Percentiles rank a stretch among this genome's conserved stretches.
Conservation (phyloP, 2,797 vertebrate species). For the Rhinichthys osculus region DNA sequence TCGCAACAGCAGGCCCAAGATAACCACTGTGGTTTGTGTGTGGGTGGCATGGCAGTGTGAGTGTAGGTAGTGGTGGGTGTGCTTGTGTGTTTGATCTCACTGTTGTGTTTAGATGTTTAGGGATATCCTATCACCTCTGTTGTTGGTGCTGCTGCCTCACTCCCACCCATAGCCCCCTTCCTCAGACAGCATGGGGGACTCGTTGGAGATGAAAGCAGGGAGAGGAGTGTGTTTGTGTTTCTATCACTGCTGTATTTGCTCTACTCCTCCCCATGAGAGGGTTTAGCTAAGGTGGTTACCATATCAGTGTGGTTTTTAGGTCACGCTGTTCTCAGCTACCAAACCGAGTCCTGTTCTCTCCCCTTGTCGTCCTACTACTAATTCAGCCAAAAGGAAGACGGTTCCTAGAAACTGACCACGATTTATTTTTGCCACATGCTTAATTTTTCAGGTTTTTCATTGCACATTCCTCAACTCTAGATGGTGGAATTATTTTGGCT, state of each 20-base stretch:
- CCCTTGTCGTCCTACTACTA: neutral
- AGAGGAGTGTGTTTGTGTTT: constrained; percentile 80
- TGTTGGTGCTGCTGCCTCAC: constrained; percentile 76
- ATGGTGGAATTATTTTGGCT: constrained; percentile 42
- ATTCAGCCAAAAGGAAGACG: neutral
- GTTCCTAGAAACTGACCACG: neutral
- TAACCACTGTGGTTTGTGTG: constrained; percentile 75
- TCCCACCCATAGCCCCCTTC: constrained; percentile 39
- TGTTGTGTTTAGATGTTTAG: constrained; percentile 85
- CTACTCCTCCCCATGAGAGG: constrained; percentile 69
- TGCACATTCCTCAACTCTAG: neutral
- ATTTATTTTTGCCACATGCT: constrained; percentile 2
- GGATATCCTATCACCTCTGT: constrained; percentile 85
- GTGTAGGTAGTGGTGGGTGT: constrained; percentile 37
- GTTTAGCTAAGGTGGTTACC: constrained; percentile 75
- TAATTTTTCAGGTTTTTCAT: constrained; percentile 27
- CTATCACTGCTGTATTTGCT: constrained; percentile 78
- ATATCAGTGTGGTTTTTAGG: constrained; percentile 77
- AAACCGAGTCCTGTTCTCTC: constrained; percentile 47
- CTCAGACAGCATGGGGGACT: constrained; percentile 63
- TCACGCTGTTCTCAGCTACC: constrained; percentile 65
- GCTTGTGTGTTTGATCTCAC: constrained; percentile 76
- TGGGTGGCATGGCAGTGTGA: constrained; percentile 77
- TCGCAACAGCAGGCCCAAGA: constrained; percentile 77
- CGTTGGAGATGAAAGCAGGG: constrained; percentile 74